Evolutionary conservation across 2,113 vertebrate species (phyloP).

Genomic region (Scatophagus argus): DNA sequence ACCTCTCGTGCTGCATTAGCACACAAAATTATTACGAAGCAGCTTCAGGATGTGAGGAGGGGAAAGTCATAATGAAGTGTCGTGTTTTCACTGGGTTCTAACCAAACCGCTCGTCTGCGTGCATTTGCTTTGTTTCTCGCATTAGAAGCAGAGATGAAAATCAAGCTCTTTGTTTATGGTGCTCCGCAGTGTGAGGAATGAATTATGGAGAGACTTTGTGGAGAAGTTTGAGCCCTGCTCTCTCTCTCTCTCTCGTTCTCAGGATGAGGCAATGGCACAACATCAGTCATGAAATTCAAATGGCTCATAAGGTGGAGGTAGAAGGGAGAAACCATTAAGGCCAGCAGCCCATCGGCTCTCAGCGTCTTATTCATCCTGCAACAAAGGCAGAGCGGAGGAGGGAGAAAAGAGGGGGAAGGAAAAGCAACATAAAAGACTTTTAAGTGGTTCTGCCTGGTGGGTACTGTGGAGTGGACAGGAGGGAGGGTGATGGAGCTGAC

Average conservation of each 20-base stretch:
- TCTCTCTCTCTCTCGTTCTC: constrained; percentile 30
- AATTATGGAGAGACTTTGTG: constrained; percentile 54
- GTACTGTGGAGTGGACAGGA: constrained; percentile 38
- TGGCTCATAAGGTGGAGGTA: constrained; percentile 34
- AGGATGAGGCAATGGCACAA: constrained; percentile 41
- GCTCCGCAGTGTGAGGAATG: constrained; percentile 11
- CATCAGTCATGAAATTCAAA: constrained; percentile 63
- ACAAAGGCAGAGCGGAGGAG: constrained; percentile 57
- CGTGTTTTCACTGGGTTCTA: neutral
- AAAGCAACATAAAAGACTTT: constrained; percentile 62
- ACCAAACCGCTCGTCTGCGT: neutral
- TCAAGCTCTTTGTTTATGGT: constrained; percentile 1
- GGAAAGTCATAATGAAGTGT: neutral
- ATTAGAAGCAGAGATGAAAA: constrained; percentile 7
- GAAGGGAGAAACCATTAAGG: constrained; percentile 61
- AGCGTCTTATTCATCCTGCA: constrained; percentile 65
- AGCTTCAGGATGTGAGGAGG: neutral
- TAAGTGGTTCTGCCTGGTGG: constrained; percentile 71
- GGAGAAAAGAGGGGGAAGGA: constrained; percentile 9
- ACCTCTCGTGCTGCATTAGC: neutral
- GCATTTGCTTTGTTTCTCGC: neutral
- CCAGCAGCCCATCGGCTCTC: constrained; percentile 57
- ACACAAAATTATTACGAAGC: neutral
- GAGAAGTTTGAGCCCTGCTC: constrained; percentile 34
- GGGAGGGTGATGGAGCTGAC: constrained; percentile 59